Conservation (phyloP, 2,113 vertebrate species). For the Ivindomyrus marchei region DNA sequence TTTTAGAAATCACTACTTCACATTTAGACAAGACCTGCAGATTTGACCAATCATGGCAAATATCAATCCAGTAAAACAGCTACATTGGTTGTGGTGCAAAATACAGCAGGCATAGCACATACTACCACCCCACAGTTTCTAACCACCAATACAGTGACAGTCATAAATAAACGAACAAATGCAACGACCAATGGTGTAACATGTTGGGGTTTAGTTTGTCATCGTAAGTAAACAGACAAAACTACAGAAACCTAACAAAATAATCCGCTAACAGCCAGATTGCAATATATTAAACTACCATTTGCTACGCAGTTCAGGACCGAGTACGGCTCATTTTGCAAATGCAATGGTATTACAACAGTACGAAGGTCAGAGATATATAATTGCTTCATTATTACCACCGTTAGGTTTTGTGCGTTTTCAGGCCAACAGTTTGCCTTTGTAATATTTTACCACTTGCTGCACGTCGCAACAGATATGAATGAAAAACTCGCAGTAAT, state of each 20-base stretch:
- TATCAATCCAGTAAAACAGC: not conserved
- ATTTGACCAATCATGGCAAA: not conserved
- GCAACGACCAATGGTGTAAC: not conserved
- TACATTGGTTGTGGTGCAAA: not conserved
- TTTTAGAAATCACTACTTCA: not conserved
- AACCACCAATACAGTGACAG: not conserved
- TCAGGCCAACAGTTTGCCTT: not conserved
- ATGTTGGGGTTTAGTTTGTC: not conserved
- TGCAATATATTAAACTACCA: not conserved
- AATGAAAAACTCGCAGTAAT: not conserved
- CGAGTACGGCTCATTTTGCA: not conserved
- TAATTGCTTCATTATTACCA: not conserved
- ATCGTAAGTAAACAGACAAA: not conserved
- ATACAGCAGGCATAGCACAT: not conserved
- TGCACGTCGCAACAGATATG: not conserved
- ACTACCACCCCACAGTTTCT: not conserved
- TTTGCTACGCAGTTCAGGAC: not conserved
- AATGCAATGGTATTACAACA: not conserved
- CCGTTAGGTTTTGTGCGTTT: not conserved
- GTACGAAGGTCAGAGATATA: not conserved
- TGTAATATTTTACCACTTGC: not conserved
- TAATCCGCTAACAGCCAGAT: not conserved
- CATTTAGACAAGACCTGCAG: not conserved
- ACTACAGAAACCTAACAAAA: not conserved
- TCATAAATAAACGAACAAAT: not conserved